phyloP scores from a whole-genome alignment of 2,113 vertebrate species.

The Hylia prasina region DNA sequence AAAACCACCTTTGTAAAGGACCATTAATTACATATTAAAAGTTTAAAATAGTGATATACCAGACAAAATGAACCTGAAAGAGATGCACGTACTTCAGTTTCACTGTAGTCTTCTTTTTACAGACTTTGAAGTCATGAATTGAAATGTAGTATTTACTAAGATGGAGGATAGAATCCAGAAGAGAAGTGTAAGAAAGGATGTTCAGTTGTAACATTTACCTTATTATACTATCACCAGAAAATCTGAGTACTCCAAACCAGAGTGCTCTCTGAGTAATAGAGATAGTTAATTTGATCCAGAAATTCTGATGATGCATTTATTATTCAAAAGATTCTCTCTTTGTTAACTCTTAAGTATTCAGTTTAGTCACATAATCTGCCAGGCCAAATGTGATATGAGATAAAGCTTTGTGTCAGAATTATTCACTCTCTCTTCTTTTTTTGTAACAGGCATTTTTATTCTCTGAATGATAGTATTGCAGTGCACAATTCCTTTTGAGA shows the following conservation, averaged over 20 bases:
- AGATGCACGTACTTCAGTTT: neutral
- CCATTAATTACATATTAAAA: neutral
- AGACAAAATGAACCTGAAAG: neutral
- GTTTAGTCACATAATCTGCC: neutral
- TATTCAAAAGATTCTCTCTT: neutral
- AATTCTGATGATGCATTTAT: neutral
- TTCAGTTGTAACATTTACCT: neutral
- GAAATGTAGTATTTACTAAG: neutral
- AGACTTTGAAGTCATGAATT: neutral
- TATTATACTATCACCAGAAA: neutral
- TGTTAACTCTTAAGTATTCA: neutral
- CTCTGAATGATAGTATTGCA: conserved; percentile 26
- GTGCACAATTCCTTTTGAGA: conserved; percentile 12
- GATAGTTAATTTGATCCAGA: neutral
- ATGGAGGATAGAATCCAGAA: neutral
- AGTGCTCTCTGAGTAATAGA: neutral
- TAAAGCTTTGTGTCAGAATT: neutral
- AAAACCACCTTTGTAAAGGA: neutral
- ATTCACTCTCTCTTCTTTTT: conserved; percentile 1
- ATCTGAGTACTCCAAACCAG: neutral
- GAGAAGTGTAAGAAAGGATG: neutral
- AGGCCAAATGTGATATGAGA: neutral
- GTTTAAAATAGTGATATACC: neutral
- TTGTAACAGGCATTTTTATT: conserved; percentile 43
- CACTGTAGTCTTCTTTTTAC: neutral